These are phyloP conservation scores for Lasioglossum oenotherae DNA, from an alignment of 2,888 invertebrate genomes.

Conservation along the genomic window DNA sequence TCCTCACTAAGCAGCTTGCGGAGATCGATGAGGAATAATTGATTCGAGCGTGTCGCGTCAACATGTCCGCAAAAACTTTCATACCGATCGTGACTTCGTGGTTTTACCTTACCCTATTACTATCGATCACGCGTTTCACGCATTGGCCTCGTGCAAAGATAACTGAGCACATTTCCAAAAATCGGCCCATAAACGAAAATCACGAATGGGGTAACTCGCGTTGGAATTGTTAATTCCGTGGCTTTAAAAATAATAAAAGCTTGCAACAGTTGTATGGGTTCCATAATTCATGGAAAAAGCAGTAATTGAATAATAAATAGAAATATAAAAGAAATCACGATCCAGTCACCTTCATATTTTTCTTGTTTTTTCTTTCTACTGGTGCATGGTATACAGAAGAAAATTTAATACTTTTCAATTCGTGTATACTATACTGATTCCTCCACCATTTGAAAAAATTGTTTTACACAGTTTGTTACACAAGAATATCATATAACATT, in stretches of 20 bases:
- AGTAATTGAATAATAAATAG: no score
- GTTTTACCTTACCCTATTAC: neutral
- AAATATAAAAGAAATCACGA: no score
- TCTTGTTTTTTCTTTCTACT: no score
- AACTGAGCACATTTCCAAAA: neutral
- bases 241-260: neutral
- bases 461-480: no score
- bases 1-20: slow-evolving; percentile 27
- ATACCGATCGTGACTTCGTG: slow-evolving; percentile 5
- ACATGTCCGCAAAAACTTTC: neutral
- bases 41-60: slow-evolving; percentile 27
- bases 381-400: no score
- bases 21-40: slow-evolving; percentile 35
- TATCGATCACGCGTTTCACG: neutral
- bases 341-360: no score
- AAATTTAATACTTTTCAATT: no score
- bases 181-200: neutral
- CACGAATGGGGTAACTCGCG: neutral
- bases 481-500: no score
- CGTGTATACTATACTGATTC: no score
- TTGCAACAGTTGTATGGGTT: no score
- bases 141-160: neutral
- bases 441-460: no score
- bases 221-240: neutral
- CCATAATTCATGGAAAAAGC: neutral